These are phyloP conservation scores for Trachops cirrhosus DNA, from an alignment of 2,797 vertebrate genomes.

Conservation along the genomic window DNA sequence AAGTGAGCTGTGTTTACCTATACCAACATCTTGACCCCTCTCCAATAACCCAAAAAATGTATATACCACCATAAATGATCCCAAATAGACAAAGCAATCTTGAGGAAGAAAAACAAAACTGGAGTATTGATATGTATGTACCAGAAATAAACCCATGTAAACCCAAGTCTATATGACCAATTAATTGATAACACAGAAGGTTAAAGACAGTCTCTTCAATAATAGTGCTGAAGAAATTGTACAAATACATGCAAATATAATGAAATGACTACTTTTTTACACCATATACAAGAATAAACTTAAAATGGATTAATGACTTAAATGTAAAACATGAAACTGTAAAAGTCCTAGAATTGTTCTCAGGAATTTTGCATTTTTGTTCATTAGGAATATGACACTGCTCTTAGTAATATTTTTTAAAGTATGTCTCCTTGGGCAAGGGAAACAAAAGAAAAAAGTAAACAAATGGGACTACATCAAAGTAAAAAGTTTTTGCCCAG, in stretches of 20 bases:
- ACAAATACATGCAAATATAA: not conserved
- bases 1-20: not conserved
- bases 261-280: not conserved
- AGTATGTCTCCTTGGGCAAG: not conserved
- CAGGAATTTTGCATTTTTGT: not conserved
- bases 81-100: not conserved
- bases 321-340: not conserved
- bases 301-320: not conserved
- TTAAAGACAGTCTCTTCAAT: not conserved
- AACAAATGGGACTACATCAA: not conserved
- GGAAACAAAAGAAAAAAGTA: not conserved
- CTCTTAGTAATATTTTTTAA: not conserved
- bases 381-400: not conserved
- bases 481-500: not conserved
- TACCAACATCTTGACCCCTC: not conserved
- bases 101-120: not conserved
- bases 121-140: not conserved
- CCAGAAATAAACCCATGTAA: not conserved
- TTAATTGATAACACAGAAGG: not conserved
- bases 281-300: not conserved
- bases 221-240: not conserved
- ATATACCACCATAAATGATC: not conserved
- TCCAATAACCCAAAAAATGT: not conserved
- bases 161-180: not conserved
- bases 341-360: not conserved